Evolutionary conservation across 2,113 vertebrate genomes (phyloP).

Genomic region (Gallinago paraguaiae): DNA sequence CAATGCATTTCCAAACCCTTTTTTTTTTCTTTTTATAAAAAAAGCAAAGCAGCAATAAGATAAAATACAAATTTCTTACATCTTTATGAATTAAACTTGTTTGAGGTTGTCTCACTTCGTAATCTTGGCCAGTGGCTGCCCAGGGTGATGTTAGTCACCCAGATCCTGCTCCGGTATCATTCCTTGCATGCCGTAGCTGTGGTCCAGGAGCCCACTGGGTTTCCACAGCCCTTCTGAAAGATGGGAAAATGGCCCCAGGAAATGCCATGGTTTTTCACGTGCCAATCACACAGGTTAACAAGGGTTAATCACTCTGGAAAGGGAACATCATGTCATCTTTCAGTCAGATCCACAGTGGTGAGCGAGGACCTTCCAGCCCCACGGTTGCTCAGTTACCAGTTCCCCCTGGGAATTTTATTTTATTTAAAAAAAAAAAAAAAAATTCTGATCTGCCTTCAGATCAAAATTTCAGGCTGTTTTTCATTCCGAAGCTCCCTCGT

Average conservation of each 20-base stretch:
- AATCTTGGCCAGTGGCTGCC: not conserved
- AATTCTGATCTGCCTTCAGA: not conserved
- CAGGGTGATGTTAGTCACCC: not conserved
- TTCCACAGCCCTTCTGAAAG: not conserved
- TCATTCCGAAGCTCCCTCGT: not conserved
- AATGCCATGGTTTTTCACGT: not conserved
- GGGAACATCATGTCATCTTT: not conserved
- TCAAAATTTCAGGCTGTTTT: not conserved
- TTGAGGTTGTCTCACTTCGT: not conserved
- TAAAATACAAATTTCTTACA: not conserved
- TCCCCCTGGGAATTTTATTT: not conserved
- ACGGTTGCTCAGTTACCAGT: not conserved
- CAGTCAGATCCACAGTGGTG: not conserved
- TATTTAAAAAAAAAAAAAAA: not conserved
- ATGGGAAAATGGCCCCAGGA: fast-evolving
- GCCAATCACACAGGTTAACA: fast-evolving
- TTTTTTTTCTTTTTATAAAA: not conserved
- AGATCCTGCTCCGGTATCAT: not conserved
- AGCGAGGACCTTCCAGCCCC: not conserved
- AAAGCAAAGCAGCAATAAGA: not conserved
- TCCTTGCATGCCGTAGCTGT: not conserved
- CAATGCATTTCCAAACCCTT: not conserved
- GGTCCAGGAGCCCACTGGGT: not conserved
- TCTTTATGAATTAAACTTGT: not conserved
- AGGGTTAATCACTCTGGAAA: not conserved